These are phyloP conservation scores for Vanessa tameamea DNA, from an alignment of 1,140 invertebrate genomes.

Conservation along the genomic window DNA sequence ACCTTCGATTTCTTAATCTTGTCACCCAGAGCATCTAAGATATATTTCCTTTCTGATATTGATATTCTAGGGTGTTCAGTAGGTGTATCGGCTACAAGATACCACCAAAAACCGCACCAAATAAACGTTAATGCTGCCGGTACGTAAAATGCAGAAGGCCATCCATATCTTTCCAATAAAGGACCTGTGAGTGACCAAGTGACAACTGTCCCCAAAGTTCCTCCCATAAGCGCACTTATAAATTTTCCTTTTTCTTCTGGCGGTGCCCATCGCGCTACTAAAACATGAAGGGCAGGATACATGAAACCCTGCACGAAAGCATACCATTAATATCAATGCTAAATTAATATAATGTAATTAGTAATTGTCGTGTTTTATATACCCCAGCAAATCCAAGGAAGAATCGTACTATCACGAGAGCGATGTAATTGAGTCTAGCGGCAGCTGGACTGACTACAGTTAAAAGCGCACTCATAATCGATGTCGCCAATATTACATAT, in stretches of 20 bases:
- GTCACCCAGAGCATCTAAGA: conserved; percentile 67
- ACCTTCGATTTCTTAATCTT: conserved; percentile 72
- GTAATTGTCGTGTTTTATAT: conserved; percentile 51
- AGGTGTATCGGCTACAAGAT: conserved; percentile 86
- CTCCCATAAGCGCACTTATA: conserved; percentile 87
- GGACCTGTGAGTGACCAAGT: conserved; percentile 86
- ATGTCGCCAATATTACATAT: conserved; percentile 85
- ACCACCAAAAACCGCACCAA: conserved; percentile 85
- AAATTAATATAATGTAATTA: background rate
- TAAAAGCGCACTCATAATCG: conserved; percentile 84
- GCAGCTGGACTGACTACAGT: conserved; percentile 86
- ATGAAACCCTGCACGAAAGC: conserved; percentile 82
- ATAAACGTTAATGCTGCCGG: conserved; percentile 83
- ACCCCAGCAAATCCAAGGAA: conserved; percentile 85
- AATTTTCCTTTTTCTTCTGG: conserved; percentile 90
- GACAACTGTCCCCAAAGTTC: conserved; percentile 88
- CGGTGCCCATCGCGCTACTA: conserved; percentile 88
- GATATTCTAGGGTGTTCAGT: conserved; percentile 88
- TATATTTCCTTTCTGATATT: conserved; percentile 84
- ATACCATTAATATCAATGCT: background rate
- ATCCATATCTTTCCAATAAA: conserved; percentile 84
- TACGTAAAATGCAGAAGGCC: conserved; percentile 88
- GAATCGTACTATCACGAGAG: conserved; percentile 84
- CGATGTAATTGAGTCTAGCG: conserved; percentile 82
- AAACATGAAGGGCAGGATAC: conserved; percentile 86